Evolutionary conservation across 2,888 invertebrate species (phyloP), one percentile per base, ranked within the genome.

Genomic region (Mesorhabditis spiculigera): DNA sequence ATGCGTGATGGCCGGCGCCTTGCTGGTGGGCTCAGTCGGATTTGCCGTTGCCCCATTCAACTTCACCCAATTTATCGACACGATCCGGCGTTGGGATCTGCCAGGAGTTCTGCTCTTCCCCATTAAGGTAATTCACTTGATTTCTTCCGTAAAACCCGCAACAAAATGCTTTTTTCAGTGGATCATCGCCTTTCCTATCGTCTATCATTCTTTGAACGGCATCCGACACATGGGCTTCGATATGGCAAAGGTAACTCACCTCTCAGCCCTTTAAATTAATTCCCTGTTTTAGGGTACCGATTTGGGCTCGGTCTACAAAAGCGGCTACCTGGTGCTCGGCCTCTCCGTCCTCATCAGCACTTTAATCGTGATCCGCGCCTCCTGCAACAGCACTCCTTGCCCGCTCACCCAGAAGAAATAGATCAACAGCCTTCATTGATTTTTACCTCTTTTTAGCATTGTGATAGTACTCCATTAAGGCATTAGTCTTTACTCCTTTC

Each of bases 131-230:
- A 13, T n/a, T 58, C 13, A 10, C 13, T 13, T 13, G 13, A 13
- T 43, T 8, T 13, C 13, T 10, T 4, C 28, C 66, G 28, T 65
- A 8, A 10, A 43, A 43, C 4, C 43, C 8, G 43, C 8, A 43
- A 16, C n/a, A 65, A n/a, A 8, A 42, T 16, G 5, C 6, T 8
- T 58, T 8, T 67, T 74, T 68, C 62, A 75, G 77, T 86, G 83
- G 74, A 73, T 85, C 67, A 78, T 86, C 68, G 82, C 85, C 42
- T 86, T 81, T 74, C 82, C 83, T 42, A 82, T 86, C 73, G 76
- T 81, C 64, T 86, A 81, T 85, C 85, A 86, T 74, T 74, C 81
- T 16, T 73, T 86, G 64, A 86, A 86, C 74, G 86, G 86, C 45
- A 75, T 86, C 63, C 81, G 86, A 10, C 84, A 84, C 75, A 67